These are phyloP conservation scores for Caiman crocodilus DNA, from an alignment of 2,797 vertebrate species.

Conservation along the genomic window DNA sequence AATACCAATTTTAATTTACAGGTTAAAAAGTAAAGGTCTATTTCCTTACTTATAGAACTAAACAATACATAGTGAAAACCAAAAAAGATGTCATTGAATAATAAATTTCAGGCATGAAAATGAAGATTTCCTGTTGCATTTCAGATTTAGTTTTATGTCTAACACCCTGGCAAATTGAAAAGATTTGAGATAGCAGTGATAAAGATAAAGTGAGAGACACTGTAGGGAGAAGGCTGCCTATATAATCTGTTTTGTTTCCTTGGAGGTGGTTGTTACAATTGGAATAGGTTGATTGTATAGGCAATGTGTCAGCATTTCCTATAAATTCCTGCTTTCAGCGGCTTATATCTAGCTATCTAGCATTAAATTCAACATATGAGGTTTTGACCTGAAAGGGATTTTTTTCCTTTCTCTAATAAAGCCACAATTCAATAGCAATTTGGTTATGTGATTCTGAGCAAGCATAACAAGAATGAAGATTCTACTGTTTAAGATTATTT, in stretches of 20 bases:
- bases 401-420: not conserved
- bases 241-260: not conserved
- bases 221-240: not conserved
- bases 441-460: not conserved
- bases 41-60: slow-evolving; percentile 70
- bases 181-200: slow-evolving; percentile 15
- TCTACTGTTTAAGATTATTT: not conserved
- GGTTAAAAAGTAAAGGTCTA: slow-evolving; percentile 63
- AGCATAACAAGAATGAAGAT: not conserved
- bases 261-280: not conserved
- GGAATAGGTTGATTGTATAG: not conserved
- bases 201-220: not conserved
- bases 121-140: slow-evolving; percentile 46
- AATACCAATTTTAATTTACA: slow-evolving; percentile 54
- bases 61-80: slow-evolving; percentile 70
- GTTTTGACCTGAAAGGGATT: not conserved
- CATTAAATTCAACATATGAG: not conserved
- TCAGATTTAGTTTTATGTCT: slow-evolving; percentile 14
- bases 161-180: slow-evolving; percentile 58
- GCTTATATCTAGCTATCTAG: not conserved
- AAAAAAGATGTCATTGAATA: slow-evolving; percentile 63
- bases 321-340: not conserved
- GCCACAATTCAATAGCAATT: not conserved
- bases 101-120: slow-evolving; percentile 69
- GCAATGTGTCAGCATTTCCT: not conserved